A percentile compares a stretch with the other conserved stretches of the same genome.
Evolutionary conservation across 2,113 vertebrate species (phyloP).

Genomic region (Coreoperca whiteheadi): DNA sequence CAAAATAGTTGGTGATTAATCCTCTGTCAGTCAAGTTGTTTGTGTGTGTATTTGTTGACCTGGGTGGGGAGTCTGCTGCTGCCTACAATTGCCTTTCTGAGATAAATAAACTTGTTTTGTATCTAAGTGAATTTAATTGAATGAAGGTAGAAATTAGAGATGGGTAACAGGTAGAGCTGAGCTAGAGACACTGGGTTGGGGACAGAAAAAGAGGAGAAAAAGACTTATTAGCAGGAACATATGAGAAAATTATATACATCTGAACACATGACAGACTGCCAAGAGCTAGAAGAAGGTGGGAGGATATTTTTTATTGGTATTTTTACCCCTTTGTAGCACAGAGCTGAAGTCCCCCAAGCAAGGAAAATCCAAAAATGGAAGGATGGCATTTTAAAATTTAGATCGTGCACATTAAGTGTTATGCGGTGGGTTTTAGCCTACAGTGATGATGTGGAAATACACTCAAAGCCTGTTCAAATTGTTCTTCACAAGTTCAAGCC

Average conservation of each 20-base stretch:
- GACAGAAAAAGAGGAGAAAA: neutral
- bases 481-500: neutral
- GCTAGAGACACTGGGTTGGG: neutral
- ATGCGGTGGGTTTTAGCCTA: neutral
- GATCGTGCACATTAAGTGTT: neutral
- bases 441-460: neutral
- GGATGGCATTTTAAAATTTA: neutral
- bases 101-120: neutral
- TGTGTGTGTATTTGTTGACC: neutral
- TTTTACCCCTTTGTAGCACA: conserved; percentile 11
- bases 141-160: neutral
- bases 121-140: neutral
- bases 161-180: neutral
- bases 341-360: neutral
- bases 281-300: conserved; percentile 11
- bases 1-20: neutral
- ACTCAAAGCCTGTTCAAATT: conserved; percentile 3
- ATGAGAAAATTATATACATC: conserved; percentile 11
- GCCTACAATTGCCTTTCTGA: neutral
- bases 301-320: conserved; percentile 7
- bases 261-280: conserved; percentile 1
- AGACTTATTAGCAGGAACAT: conserved; percentile 11
- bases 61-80: neutral
- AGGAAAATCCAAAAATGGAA: neutral
- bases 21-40: neutral